These are phyloP conservation scores for Eptatretus atami DNA, from an alignment of 2,797 vertebrate genomes.

Conservation along the genomic window DNA sequence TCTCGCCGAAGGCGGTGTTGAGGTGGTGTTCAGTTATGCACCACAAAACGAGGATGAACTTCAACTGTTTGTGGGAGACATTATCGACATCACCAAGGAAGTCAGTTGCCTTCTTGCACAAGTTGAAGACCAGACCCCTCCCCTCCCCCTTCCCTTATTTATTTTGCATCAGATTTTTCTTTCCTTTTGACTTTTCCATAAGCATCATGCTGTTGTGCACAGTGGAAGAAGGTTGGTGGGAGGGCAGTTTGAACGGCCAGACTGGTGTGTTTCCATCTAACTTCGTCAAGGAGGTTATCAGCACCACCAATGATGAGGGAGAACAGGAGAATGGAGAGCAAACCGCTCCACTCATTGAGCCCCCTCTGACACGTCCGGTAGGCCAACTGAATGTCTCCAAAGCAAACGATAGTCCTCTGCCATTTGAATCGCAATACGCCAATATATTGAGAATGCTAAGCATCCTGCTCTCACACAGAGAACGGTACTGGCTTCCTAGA, in stretches of 20 bases:
- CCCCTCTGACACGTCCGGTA: neutral
- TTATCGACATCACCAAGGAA: constrained; percentile 69
- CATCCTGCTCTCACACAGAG: too few species aligned
- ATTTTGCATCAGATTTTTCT: too few species aligned
- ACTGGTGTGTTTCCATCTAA: constrained; percentile 92
- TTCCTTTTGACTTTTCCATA: too few species aligned
- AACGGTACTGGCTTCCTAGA: too few species aligned
- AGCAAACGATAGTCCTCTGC: neutral
- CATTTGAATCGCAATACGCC: too few species aligned
- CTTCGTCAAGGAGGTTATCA: constrained; percentile 52
- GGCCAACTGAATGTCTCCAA: neutral
- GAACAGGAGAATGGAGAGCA: constrained; percentile 1
- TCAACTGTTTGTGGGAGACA: constrained; percentile 68
- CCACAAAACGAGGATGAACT: constrained; percentile 89
- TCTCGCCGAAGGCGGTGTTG: constrained; percentile 44
- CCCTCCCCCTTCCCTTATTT: too few species aligned
- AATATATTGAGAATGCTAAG: too few species aligned
- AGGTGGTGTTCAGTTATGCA: constrained; percentile 76
- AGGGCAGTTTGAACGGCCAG: constrained; percentile 56
- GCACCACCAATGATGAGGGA: constrained; percentile 12
- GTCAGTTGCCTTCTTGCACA: neutral
- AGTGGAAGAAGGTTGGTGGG: constrained; percentile 98
- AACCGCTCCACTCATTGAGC: neutral
- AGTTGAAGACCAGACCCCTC: too few species aligned
- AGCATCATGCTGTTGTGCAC: constrained; percentile 6